Base-by-base conservation (phyloP, 2,113 vertebrate genomes). In the Cryptomyrus ogoouensis region DNA sequence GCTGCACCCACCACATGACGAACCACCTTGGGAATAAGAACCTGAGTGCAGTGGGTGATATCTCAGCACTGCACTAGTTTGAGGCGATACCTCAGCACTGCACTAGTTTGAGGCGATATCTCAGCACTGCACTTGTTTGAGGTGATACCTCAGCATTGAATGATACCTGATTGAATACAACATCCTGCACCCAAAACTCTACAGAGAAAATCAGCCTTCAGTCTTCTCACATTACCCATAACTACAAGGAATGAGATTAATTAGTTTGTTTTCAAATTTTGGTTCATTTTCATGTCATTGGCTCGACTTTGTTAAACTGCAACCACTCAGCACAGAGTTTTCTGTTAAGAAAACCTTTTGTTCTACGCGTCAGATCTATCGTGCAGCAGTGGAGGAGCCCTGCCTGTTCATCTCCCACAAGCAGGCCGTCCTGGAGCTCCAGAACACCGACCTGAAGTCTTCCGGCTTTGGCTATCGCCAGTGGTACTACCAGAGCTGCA, bases 401-500 rank as follows among this genome's bases (percentile, higher is more conserved):
- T 97, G 97, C 90, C 58, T 97, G 89, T 93, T 96, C 10, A 90
- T 94, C 49, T 97, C 96, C 9, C 91, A 93, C 13, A 92, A 95
- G 80, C 92, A 93, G 56, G 47, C 91, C 0, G 12, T 97, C 89
- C 88, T 91, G 2, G 93, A 94, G 0, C 93, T 98, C 91, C 94
- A 91, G 88, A 90, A 94, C 89, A 95, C 95, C 0, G 90, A 90
- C 1, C 15, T 94, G 9, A 89, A 31, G 1, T 58, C 15, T 0
- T 70, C 89, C 0, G 90, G 93, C 0, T 87, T 93, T 13, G 90
- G 92, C 10, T 91, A 91, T 83, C 94, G 97, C 89, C 96, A 96
- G 92, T 98, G 97, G 97, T 91, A 93, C 89, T 97, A 97, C 92
- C 97, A 98, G 94, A 96, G 96, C 2, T 98, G 97, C 93, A 96